Base-by-base conservation (phyloP, 2,797 vertebrate genomes). In the Labroides dimidiatus region DNA sequence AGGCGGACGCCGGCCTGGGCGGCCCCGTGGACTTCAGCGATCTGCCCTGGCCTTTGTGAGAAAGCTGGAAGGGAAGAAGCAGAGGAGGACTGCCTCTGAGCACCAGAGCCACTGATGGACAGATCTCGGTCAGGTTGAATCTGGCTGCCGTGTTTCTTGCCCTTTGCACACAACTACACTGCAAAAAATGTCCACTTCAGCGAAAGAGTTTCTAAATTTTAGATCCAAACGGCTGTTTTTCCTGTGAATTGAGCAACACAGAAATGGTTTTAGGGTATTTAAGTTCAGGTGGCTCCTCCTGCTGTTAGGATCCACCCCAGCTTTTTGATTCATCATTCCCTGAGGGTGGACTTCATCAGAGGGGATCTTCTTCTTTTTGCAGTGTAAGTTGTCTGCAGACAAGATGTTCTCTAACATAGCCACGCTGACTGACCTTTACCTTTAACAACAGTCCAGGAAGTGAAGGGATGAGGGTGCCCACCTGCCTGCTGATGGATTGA, bases 21-120 rank as follows among this genome's bases (percentile, higher is more conserved):
- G 98, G 98, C 11, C 98, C 98, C 0, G 98, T 99, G 24, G 98
- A 99, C 92, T 99, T 99, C 86, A 99, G 98, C 4, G 98, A 99
- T 90, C 95, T 99, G 74, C 98, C 98, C 17, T 99, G 98, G 98
- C 98, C 98, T 63, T 91, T 99, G 95, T 99, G 93, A 97, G 90
- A 72, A 71, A 41, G 51, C 51, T 0, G n/a, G 17, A 43, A 54
- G 19, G 16, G 59, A 45, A 23, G 24, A 54, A 16, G 37, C 42
- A 23, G 36, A 68, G 37, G 55, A 20, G 37, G 33, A 63, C 47
- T 49, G 43, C 42, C 47, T 68, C 45, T 58, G n/a, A 30, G 41
- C 51, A 53, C 69, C 72, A 52, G 77, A 87, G 83, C 67, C 75
- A 59, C 78, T 36, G 78, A 69, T 54, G 76, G 83, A 77, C 45